Evolutionary conservation across 2,113 vertebrate species (phyloP).

Genomic region (Piprites chloris): DNA sequence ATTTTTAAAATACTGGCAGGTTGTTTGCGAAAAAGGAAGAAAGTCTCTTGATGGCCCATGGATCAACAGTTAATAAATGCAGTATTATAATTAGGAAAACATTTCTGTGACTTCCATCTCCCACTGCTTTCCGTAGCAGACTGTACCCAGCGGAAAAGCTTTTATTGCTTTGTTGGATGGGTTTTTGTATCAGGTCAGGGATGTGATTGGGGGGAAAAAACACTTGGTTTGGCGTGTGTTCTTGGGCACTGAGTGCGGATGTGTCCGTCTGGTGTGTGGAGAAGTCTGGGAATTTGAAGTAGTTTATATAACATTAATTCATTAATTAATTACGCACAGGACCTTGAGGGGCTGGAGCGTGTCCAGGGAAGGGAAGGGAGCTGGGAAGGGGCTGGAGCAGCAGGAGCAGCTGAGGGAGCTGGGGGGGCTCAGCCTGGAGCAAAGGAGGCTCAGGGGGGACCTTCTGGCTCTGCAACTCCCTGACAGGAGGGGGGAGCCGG

Average conservation of each 20-base stretch:
- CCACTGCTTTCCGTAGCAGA: neutral
- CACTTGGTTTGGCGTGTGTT: neutral
- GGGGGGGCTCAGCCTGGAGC: neutral
- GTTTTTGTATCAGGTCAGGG: neutral
- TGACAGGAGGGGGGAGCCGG: too few relatives aligned
- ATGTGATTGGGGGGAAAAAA: neutral
- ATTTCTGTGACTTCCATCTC: neutral
- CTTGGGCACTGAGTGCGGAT: too few relatives aligned
- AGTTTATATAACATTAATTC: neutral
- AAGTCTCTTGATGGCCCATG: neutral
- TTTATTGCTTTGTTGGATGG: neutral
- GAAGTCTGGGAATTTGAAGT: neutral
- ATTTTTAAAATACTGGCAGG: neutral
- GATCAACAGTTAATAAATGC: neutral
- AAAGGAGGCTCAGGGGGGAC: neutral
- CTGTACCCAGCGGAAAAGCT: neutral
- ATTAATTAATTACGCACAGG: neutral
- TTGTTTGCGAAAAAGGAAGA: neutral
- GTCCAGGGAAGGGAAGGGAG: neutral
- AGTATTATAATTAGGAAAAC: neutral
- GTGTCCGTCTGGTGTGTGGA: neutral
- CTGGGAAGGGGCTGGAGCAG: neutral
- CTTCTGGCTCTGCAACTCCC: neutral
- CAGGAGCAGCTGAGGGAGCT: neutral
- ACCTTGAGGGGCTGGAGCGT: neutral